phyloP scores from a whole-genome alignment of 2,113 vertebrate genomes.

The Hemiscyllium ocellatum region DNA sequence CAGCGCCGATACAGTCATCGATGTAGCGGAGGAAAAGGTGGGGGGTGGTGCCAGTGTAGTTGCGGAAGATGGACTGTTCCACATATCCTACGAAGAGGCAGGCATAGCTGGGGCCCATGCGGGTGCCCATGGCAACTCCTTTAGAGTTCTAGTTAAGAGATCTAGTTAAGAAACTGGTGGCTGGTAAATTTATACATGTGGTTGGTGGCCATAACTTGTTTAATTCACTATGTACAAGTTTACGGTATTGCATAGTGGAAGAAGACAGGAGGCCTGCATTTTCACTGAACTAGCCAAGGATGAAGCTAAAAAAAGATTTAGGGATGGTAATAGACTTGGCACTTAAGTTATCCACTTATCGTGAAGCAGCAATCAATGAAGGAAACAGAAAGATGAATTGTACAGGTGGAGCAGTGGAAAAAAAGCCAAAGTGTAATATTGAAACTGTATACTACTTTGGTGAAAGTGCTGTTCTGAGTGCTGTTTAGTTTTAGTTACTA shows the following conservation, averaged over 20 bases:
- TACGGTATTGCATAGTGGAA: background rate
- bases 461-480: background rate
- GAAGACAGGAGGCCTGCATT: background rate
- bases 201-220: background rate
- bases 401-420: background rate
- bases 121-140: too few relatives aligned
- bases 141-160: too few relatives aligned
- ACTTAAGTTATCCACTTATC: background rate
- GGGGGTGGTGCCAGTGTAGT: too few relatives aligned
- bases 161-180: background rate
- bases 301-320: slow-evolving; percentile 9
- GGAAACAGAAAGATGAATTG: slow-evolving; percentile 3
- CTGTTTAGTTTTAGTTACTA: background rate
- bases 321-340: background rate
- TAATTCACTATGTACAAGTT: background rate
- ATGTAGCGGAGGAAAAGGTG: too few relatives aligned
- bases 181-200: background rate
- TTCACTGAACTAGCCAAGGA: background rate
- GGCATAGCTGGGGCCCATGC: too few relatives aligned
- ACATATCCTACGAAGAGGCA: too few relatives aligned
- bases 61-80: too few relatives aligned
- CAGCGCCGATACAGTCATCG: too few relatives aligned
- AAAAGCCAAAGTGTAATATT: background rate
- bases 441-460: background rate
- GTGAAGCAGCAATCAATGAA: background rate